Base-by-base conservation (phyloP, 23 tunicate genomes). In the Clavelina lepadiformis region DNA sequence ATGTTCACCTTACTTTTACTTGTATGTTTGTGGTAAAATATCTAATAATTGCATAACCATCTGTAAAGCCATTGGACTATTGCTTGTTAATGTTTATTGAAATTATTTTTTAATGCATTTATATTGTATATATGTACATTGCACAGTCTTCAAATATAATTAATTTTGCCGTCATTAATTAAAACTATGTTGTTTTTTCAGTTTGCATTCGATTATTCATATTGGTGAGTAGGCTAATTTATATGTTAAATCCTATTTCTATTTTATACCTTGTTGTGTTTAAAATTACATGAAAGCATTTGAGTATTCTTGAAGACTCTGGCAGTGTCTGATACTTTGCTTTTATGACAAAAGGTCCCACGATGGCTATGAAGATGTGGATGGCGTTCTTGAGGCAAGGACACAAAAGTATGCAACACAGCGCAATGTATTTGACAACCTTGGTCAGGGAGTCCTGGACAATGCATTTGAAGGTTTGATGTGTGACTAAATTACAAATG, bases 381-480 rank as follows among this genome's bases (percentile, higher is more conserved):
- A 79, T 38, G 93, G 93, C 15, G 79, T 85, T 11, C 61, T 83
- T 5, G 68, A 63, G 15, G 82, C 77, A 0, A 56, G 67, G 5
- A 78, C 58, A 25, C 51, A 61, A 27, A 84, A 83, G 33, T 93
- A 93, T 63, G 92, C 98, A 19, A 83, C 82, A 13, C 94, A 93
- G 50, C 51, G 93, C 59, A 73, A 67, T 28, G 98, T 93, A 20
- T 93, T 93, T 59, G 94, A 93, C 38, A 96, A 93, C 52, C 82
- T 93, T 28, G 98, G 98, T 0, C 93, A 83, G 63, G 98, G 98
- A 5, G 98, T 93, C 4, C 68, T 93, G 7, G 93, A 93, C 79
- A 93, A 93, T 74, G 98, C 98, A 3, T 93, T 83, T 61, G 94
- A 79, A 79, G 98, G 97, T 88, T n/a, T n/a, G n/a, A n/a, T n/a